phyloP scores from a whole-genome alignment of 2,113 vertebrate genomes.

The Ardeotis arabs region DNA sequence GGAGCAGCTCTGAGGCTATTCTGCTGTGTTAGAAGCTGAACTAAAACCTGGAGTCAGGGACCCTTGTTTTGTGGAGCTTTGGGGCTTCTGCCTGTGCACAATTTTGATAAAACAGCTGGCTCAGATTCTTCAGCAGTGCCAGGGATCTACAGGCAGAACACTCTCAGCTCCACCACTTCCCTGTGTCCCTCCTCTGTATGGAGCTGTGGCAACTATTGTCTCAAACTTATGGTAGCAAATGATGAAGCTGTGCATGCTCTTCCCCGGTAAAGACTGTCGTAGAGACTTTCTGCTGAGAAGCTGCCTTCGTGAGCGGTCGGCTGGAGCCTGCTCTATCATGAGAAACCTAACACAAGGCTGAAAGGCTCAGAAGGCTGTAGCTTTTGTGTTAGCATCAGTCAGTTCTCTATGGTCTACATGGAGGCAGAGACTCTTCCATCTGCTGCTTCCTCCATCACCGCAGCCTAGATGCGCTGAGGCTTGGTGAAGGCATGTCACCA shows the following conservation, averaged over 20 bases:
- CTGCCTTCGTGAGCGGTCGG: not conserved
- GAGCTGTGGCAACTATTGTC: not conserved
- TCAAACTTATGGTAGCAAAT: not conserved
- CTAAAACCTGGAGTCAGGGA: not conserved
- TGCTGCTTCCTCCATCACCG: not conserved
- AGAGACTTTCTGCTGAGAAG: not conserved
- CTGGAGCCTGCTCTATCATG: not conserved
- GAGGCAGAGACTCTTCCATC: not conserved
- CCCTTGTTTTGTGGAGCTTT: not conserved
- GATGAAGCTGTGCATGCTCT: not conserved
- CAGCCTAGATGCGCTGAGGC: not conserved
- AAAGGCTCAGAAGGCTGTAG: not conserved
- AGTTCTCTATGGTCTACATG: not conserved
- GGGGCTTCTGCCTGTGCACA: not conserved
- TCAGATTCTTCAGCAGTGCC: not conserved
- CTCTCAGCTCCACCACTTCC: not conserved
- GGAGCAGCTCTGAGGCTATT: not conserved
- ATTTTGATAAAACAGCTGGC: not conserved
- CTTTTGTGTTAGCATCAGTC: not conserved
- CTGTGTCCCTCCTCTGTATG: not conserved
- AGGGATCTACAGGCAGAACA: not conserved
- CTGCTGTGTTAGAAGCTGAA: not conserved
- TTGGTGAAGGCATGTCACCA: not conserved
- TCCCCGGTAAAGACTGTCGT: not conserved
- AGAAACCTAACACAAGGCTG: not conserved